These are phyloP conservation scores for Zaprionus camerounensis DNA, from an alignment of 1,140 invertebrate genomes.

Conservation along the genomic window DNA sequence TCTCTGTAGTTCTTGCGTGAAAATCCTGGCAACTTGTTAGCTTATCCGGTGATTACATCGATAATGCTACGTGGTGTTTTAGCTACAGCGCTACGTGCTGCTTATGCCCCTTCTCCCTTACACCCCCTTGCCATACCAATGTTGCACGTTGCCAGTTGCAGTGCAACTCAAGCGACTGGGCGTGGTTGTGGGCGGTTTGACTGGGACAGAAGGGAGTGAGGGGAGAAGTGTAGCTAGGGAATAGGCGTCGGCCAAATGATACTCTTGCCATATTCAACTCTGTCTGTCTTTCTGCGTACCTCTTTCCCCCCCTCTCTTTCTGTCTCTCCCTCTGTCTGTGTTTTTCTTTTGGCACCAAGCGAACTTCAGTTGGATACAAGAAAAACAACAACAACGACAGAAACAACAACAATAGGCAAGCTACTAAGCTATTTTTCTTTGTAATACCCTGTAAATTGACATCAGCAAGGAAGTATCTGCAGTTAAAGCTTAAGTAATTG, in stretches of 20 bases:
- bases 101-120: constrained; percentile 35
- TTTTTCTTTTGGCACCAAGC: constrained; percentile 52
- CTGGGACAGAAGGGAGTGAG: too few species aligned
- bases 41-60: constrained; percentile 84
- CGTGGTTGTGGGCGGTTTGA: background rate
- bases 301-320: constrained; percentile 40
- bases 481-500: background rate
- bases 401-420: constrained; percentile 29
- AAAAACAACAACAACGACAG: constrained; percentile 3
- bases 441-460: constrained; percentile 33
- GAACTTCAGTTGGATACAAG: constrained; percentile 27
- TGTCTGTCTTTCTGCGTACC: constrained; percentile 20
- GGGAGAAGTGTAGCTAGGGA: background rate
- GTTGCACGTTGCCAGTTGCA: constrained; percentile 24
- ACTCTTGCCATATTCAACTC: constrained; percentile 63
- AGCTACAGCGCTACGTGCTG: constrained; percentile 77
- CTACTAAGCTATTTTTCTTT: constrained; percentile 65
- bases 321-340: constrained; percentile 33
- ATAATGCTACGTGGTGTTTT: constrained; percentile 84
- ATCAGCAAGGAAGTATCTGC: background rate
- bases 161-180: constrained; percentile 26
- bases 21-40: constrained; percentile 84
- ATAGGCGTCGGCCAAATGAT: constrained; percentile 52
- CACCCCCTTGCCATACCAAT: constrained; percentile 30
- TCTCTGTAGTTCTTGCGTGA: constrained; percentile 62